A percentile compares a stretch with the other conserved stretches of the same genome.
These are phyloP conservation scores for Hybognathus amarus DNA, from an alignment of 2,797 vertebrate species.

Conservation along the genomic window DNA sequence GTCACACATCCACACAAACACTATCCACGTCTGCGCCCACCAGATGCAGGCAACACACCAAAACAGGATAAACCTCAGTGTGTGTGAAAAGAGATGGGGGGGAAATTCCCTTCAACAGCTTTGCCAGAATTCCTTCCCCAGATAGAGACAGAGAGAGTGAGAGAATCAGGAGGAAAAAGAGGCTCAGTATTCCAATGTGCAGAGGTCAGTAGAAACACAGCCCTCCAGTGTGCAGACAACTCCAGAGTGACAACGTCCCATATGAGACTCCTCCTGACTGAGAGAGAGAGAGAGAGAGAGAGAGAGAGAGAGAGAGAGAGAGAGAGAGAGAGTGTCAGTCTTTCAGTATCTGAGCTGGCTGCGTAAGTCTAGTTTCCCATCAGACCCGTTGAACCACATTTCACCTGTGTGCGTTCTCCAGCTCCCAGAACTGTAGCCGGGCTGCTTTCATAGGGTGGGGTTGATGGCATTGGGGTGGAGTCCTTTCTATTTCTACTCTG, in stretches of 20 bases:
- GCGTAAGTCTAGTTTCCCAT: constrained; percentile 42
- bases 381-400: constrained; percentile 57
- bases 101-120: constrained; percentile 40
- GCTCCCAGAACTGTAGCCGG: constrained; percentile 72
- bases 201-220: constrained; percentile 52
- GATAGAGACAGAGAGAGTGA: constrained; percentile 41
- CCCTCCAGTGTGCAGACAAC: constrained; percentile 44
- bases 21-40: constrained; percentile 38
- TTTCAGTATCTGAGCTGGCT: constrained; percentile 25
- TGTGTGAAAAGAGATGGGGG: constrained; percentile 22
- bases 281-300: constrained; percentile 28
- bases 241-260: constrained; percentile 54
- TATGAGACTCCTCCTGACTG: constrained; percentile 57
- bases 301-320: constrained; percentile 27
- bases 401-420: constrained; percentile 64
- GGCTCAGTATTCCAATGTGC: constrained; percentile 50
- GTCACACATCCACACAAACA: constrained; percentile 46
- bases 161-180: constrained; percentile 3
- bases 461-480: constrained; percentile 34
- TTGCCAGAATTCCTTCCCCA: constrained; percentile 55
- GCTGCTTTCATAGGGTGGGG: constrained; percentile 63
- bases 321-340: constrained; percentile 14
- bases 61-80: constrained; percentile 6
- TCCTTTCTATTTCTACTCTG: not conserved
- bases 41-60: constrained; percentile 40